These are phyloP conservation scores for Drosophila percnosoma DNA, from an alignment of 2,888 invertebrate genomes.

Conservation along the genomic window DNA sequence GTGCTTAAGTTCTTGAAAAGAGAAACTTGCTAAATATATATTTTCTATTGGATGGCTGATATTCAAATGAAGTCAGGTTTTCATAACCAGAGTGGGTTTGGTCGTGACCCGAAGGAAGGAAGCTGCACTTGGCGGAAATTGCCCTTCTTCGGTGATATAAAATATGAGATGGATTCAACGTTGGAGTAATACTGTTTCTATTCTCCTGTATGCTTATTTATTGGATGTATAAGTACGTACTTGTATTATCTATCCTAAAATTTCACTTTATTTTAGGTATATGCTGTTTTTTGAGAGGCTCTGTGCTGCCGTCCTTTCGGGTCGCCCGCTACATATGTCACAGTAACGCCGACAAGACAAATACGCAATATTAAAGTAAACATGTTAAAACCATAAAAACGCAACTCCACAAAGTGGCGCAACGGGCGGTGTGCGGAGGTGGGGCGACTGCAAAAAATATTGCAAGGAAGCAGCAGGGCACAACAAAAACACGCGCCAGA, in stretches of 20 bases:
- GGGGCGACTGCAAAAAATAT: slow-evolving; percentile 52
- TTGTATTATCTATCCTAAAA: background rate
- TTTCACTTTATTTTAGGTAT: background rate
- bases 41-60: background rate
- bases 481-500: slow-evolving; percentile 64
- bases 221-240: background rate
- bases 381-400: slow-evolving; percentile 80
- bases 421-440: background rate
- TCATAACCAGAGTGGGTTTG: background rate
- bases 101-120: background rate
- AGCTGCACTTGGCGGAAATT: background rate
- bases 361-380: slow-evolving; percentile 80
- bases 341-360: slow-evolving; percentile 73
- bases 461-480: slow-evolving; percentile 44
- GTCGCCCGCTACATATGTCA: slow-evolving; percentile 65
- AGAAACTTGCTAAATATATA: background rate
- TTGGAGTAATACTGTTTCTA: background rate
- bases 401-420: slow-evolving; percentile 64
- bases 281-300: slow-evolving; percentile 7
- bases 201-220: background rate
- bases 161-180: background rate
- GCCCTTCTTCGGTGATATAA: background rate
- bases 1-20: background rate
- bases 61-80: background rate
- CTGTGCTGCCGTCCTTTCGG: slow-evolving; percentile 12